Base-by-base conservation (phyloP, 2,113 vertebrate genomes). In the Tamias sibiricus region DNA sequence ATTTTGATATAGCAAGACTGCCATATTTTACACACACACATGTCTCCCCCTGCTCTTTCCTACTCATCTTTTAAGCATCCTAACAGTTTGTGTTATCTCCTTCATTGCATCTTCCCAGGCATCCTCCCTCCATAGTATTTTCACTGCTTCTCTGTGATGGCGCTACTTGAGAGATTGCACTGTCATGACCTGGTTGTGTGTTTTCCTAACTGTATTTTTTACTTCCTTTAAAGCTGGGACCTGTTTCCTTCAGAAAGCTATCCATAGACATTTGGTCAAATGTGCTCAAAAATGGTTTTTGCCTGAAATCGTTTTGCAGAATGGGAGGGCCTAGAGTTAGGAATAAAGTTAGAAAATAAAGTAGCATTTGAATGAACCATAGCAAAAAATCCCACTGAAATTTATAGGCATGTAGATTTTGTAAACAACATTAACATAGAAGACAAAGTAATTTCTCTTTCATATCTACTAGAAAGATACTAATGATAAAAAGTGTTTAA, bases 401-500 rank as follows among this genome's bases (percentile, higher is more conserved):
- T 88, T 40, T 95, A 79, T 62, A 88, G 54, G 17, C 14, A 28
- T 83, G 14, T 82, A 57, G 59, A 69, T 80, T 82, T 72, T 94
- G 20, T 68, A 87, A 94, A 87, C 8, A 90, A 30, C 28, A 47
- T 71, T 83, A 85, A n/a, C 83, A 54, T 32, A 80, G 82, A 84
- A 95, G 92, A 94, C 62, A 59, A 86, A 87, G 42, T 86, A 85
- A 62, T 79, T 26, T 91, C 71, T 91, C 71, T 97, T 90, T 97
- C 52, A 26, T 97, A 88, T 94, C 80, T 97, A n/a, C 40, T 95
- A 98, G 96, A 94, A 94, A 80, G 66, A 57, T 88, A 66, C 40
- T 94, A 89, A 57, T 94, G 92, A 90, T 49, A 69, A 54, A n/a
- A 95, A 97, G 26, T n/a, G 71, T 97, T 13, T 89, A 68, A 76